phyloP scores from a whole-genome alignment of 2,888 invertebrate species.

The Microctonus hyperodae region DNA sequence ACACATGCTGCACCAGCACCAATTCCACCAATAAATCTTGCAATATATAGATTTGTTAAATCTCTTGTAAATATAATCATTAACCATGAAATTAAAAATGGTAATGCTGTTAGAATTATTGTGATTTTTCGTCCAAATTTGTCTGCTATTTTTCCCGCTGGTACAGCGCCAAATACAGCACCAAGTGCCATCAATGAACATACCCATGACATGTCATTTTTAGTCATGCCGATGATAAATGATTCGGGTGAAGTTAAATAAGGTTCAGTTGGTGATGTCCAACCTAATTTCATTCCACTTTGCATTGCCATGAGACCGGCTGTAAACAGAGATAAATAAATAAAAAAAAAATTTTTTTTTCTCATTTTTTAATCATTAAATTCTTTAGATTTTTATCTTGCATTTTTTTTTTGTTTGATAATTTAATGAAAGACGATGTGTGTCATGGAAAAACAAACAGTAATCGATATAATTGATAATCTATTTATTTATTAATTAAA shows the following conservation, averaged over 20 bases:
- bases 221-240: slow-evolving; percentile 44
- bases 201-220: slow-evolving; percentile 49
- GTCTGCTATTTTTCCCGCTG: slow-evolving; percentile 55
- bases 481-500: too few relatives aligned
- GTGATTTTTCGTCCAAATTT: slow-evolving; percentile 50
- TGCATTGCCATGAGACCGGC: slow-evolving; percentile 54
- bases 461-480: background rate
- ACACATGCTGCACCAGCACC: slow-evolving; percentile 62
- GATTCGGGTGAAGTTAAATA: slow-evolving; percentile 43
- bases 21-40: slow-evolving; percentile 63
- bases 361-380: background rate
- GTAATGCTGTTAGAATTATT: slow-evolving; percentile 47
- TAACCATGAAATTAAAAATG: slow-evolving; percentile 62
- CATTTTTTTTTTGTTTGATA: background rate
- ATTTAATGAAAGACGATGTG: background rate
- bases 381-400: background rate
- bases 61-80: slow-evolving; percentile 52
- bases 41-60: slow-evolving; percentile 45
- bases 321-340: slow-evolving; percentile 30
- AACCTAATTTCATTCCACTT: slow-evolving; percentile 53
- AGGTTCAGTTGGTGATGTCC: slow-evolving; percentile 54
- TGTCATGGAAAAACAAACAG: background rate
- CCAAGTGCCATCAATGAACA: slow-evolving; percentile 52
- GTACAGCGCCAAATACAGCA: slow-evolving; percentile 53
- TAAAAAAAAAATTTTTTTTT: slow-evolving; percentile 16